These are phyloP conservation scores for human (Homo sapiens) DNA, from an alignment of 2,113 vertebrate species.

Conservation along the genomic window GRCh38 chr11:35995001-35995500, in stretches of 20 bases:
- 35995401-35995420: neutral
- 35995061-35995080: neutral
- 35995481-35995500: neutral
- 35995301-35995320: neutral
- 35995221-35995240: neutral
- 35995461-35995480: neutral
- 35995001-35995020: neutral
- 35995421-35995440: neutral
- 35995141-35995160: neutral
- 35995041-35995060: neutral
- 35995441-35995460: neutral
- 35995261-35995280: neutral
- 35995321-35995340: neutral
- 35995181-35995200: neutral
- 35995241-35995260: neutral
- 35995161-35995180: neutral
- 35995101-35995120: neutral
- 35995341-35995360: neutral
- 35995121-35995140: neutral
- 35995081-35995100: neutral
- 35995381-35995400: neutral
- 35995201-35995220: neutral
- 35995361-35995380: neutral
- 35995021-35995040: neutral
- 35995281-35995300: neutral